Base-by-base conservation (phyloP, 2,113 vertebrate genomes). In the Pseudorectes ferrugineus region DNA sequence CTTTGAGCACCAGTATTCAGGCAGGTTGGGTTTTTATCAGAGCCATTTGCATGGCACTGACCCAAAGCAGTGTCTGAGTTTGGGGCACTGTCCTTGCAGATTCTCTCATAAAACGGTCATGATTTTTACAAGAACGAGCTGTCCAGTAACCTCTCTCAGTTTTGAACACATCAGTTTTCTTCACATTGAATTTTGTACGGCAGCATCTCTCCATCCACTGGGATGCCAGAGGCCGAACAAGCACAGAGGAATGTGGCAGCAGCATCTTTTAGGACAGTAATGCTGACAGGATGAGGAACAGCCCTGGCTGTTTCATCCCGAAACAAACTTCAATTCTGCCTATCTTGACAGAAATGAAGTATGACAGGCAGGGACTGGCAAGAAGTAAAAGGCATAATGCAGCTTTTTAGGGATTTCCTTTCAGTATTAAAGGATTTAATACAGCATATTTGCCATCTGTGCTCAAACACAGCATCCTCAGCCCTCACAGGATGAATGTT, bases 1-100 rank as follows among this genome's bases (percentile, higher is more conserved):
- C 48, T 59, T 43, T 18, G 38, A 72, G 54, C 33, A 38, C 35
- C 71, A 75, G 28, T 72, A 89, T 88, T 93, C 85, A 76, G 51
- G 68, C 46, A 94, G 68, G 85, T 73, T 79, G 42, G 28, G 54
- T 81, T 91, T 92, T 86, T 87, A 91, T 73, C 57, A 77, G 66
- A 92, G 80, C 66, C 59, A 77, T 79, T 91, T 0, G 0, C 12
- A 1, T 65, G 67, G 86, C 70, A 52, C 36, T 25, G n/a, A 62
- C 43, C 43, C 90, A 96, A 92, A 93, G 70, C 87, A 40, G 31
- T 0, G 19, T 57, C 67, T 68, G 86, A 63, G 31, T 61, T 11
- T 29, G 36, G 51, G 40, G 51, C 18, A 40, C 38, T 45, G 26
- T 38, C 85, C 75, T 17, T 42, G 59, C 10, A 70, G 45, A 84